Evolutionary conservation across 2,113 vertebrate genomes (phyloP), one percentile per base, ranked within the genome.

Genomic region (Burhinus oedicnemus): DNA sequence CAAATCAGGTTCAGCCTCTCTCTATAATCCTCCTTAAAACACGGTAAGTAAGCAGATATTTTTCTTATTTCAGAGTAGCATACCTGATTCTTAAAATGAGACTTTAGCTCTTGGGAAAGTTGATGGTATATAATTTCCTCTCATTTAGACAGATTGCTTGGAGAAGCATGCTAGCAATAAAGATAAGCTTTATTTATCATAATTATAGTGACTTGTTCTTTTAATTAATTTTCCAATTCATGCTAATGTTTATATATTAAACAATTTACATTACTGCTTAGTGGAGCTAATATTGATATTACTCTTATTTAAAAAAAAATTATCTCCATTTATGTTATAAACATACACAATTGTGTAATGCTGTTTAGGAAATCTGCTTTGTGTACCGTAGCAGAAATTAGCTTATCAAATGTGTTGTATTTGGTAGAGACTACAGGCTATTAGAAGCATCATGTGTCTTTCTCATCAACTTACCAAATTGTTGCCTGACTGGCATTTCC

Each of bases 101-200:
- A 95, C 89, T 85, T 94, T 77, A 89, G 94, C 89, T 95, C 84
- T 93, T 93, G 84, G 84, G 89, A 90, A 95, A 93, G 78, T 85
- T 95, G 95, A 96, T 95, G 89, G 95, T 74, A 85, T 89, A 74
- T 95, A 97, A 97, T 95, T 97, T 97, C 89, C 86, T 87, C 94
- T 97, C 97, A 96, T 97, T 97, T 97, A 96, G 93, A 92, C 84
- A 97, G 94, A 95, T 95, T 97, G 93, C 93, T 96, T 91, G 44
- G 70, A 95, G 95, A 97, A 87, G 84, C 95, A 95, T 83, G 94
- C 57, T 95, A 96, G 92, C 89, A 95, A 95, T 95, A 85, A 96
- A 94, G 92, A 97, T 97, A 96, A 97, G 95, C 87, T 97, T 96
- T 95, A 95, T 96, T 95, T 97, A 96, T 96, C 85, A 89, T 97